A percentile compares a stretch with the other conserved stretches of the same genome.
These are phyloP conservation scores for Heliconius hortense DNA, from an alignment of 2,888 invertebrate species.

Conservation along the genomic window DNA sequence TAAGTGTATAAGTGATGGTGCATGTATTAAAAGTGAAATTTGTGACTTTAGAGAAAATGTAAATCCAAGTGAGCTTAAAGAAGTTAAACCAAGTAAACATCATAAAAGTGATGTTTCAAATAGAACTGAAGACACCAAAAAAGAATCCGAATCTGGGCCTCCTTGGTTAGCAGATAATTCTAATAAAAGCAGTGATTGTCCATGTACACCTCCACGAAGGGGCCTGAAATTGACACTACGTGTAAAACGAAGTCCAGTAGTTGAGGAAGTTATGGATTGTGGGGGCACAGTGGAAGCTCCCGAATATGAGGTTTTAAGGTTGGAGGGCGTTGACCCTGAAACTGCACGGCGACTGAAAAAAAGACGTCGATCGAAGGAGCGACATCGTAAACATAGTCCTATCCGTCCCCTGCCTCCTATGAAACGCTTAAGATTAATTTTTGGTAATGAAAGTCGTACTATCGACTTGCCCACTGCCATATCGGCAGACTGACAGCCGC, in stretches of 20 bases:
- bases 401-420: slow-evolving; percentile 86
- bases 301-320: slow-evolving; percentile 91
- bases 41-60: slow-evolving; percentile 80
- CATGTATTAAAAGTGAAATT: slow-evolving; percentile 72
- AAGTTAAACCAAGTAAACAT: slow-evolving; percentile 68
- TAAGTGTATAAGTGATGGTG: slow-evolving; percentile 63
- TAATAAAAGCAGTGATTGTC: slow-evolving; percentile 75
- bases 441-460: slow-evolving; percentile 94
- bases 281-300: slow-evolving; percentile 87
- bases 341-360: slow-evolving; percentile 81
- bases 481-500: slow-evolving; percentile 81
- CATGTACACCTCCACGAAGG: slow-evolving; percentile 82
- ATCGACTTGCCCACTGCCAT: slow-evolving; percentile 92
- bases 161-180: slow-evolving; percentile 74
- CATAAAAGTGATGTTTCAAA: slow-evolving; percentile 65
- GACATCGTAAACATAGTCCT: slow-evolving; percentile 77
- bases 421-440: slow-evolving; percentile 92
- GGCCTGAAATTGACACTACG: slow-evolving; percentile 90
- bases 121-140: slow-evolving; percentile 67
- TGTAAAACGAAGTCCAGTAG: slow-evolving; percentile 92
- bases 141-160: slow-evolving; percentile 66
- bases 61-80: slow-evolving; percentile 73
- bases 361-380: slow-evolving; percentile 77
- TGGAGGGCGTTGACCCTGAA: slow-evolving; percentile 87
- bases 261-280: slow-evolving; percentile 91